Base-by-base conservation (phyloP, 2,113 vertebrate genomes). In the Petrocephalus microphthalmus region DNA sequence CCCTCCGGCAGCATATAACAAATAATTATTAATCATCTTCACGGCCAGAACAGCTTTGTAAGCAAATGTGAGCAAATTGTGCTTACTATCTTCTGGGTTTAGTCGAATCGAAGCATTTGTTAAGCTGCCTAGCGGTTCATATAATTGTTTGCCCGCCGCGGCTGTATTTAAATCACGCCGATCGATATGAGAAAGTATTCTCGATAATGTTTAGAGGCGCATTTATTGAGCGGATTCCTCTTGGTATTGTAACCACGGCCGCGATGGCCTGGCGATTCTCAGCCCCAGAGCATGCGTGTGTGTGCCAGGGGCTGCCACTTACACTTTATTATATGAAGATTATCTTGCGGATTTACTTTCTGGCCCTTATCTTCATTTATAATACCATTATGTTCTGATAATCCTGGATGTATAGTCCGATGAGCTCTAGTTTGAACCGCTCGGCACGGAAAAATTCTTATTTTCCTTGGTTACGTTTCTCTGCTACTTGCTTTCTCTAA, bases 151-250 rank as follows among this genome's bases (percentile, higher is more conserved):
- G 71, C 71, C 71, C 37, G 71, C 71, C 13, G 71, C 33, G 33
- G 33, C n/a, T 78, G 71, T 78, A 78, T 78, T 78, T 78, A 78
- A 78, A 78, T 85, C 52, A 6, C 15, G 29, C 53, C 52, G 29
- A 19, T 54, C 84, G 17, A 54, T 54, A 54, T 85, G 84, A 56
- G 25, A 85, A 85, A 19, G 71, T 20, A 78, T 78, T 78, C 42
- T 78, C 71, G 33, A 78, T 78, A 42, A 78, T 78, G 71, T 78
- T 78, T 78, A 78, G 71, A 42, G 71, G 71, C 15, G 71, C 71
- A 42, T 78, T 78, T 78, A 78, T 78, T 19, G 71, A 78, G 13
- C 17, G 6, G 33, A 78, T 78, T 78, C 71, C 33, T 15, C 67
- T 74, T 33, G 15, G 15, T 19, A 19, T 19, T 37, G 33, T 10